Evolutionary conservation across 1,140 invertebrate species (phyloP), one percentile per base, ranked within the genome.

Genomic region (Temnothorax curvispinosus): DNA sequence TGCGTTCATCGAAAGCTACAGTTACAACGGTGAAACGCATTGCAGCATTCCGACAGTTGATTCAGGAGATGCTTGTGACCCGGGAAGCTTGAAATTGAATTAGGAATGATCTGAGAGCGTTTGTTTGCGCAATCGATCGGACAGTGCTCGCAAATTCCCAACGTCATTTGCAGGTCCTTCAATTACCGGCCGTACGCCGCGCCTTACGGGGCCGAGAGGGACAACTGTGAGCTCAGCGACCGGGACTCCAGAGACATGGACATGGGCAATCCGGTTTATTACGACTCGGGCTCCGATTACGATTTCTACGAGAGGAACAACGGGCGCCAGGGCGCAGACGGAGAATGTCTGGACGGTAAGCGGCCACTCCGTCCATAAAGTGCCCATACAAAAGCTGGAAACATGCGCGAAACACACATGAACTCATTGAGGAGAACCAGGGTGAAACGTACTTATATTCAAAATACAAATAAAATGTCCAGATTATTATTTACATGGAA

Each of bases 221-320:
- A 98, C 87, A 99, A 99, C 92, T 99, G 98, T 93, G 98, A 99
- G 94, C 95, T 99, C 1, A 98, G 98, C 91, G 98, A 98, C 90
- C 96, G 98, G 72, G 98, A 98, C 93, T 97, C 98, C 0, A 96
- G 97, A 60, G 97, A 98, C 90, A 96, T 98, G 92, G 98, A 98
- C 92, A 96, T 98, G 62, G 97, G 97, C 21, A 98, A 98, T 95
- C 97, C 98, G 2, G 96, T 97, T 64, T 97, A 97, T 92, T 99
- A 98, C 92, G 98, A 99, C 91, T 97, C 96, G 44, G 97, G 97
- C 15, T 97, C 97, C 8, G 98, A 98, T 94, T 98, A 97, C 92
- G 98, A 99, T 91, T 99, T 97, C 93, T 99, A 98, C 90, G 98
- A 99, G 94, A 95, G 98, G 86, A 97, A 97, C 85, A 96, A 97